Conservation (phyloP, 2,797 vertebrate species). For the Coracias cyanogaster region DNA sequence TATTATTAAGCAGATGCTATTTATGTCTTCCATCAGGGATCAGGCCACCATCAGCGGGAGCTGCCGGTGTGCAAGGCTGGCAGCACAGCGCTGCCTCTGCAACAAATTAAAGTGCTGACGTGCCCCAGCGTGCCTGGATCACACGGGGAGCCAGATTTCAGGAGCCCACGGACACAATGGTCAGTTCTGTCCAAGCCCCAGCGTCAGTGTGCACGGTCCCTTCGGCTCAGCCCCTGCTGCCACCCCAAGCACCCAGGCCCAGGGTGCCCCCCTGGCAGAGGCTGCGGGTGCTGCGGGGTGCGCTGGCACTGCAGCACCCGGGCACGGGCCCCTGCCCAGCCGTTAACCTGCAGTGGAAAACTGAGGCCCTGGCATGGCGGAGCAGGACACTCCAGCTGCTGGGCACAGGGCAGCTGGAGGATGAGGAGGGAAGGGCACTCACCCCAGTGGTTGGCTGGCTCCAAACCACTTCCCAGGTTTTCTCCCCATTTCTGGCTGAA, state of each 20-base stretch:
- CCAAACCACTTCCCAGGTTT: not conserved
- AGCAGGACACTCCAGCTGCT: not conserved
- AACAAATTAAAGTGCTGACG: not conserved
- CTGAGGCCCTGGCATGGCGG: not conserved
- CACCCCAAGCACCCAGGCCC: too few relatives aligned
- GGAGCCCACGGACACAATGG: not conserved
- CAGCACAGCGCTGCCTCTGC: not conserved
- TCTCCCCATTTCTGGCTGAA: not conserved
- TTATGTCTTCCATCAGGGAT: not conserved
- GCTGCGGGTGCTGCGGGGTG: not conserved
- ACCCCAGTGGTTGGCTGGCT: not conserved
- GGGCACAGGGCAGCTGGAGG: not conserved
- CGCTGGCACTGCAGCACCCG: not conserved
- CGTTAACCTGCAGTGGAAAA: accelerated
- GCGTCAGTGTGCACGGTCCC: accelerated
- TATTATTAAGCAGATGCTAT: not conserved
- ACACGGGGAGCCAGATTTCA: not conserved
- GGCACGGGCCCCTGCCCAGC: not conserved
- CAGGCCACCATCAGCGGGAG: not conserved
- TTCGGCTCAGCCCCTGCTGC: not conserved
- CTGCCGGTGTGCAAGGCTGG: not conserved
- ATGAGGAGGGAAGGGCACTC: not conserved
- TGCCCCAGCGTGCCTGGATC: not conserved
- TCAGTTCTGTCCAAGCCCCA: not conserved
- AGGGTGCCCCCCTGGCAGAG: not conserved